Base-by-base conservation (phyloP, 2,113 vertebrate species). In the Hyla sarda region DNA sequence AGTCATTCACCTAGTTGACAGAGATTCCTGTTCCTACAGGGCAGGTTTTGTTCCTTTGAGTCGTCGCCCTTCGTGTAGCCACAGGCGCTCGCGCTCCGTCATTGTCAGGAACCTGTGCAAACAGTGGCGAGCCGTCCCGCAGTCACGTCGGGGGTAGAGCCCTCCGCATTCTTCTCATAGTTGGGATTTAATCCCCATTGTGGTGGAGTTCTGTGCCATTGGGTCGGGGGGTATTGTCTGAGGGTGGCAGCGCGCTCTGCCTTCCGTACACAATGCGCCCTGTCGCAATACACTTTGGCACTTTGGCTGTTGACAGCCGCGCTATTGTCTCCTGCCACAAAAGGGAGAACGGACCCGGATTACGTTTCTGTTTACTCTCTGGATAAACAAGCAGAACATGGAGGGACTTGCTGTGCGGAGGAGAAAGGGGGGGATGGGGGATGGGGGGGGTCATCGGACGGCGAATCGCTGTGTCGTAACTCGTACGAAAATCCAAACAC, bases 231-330 rank as follows among this genome's bases (percentile, higher is more conserved):
- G 72, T n/a, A 58, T 79, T 79, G 50, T 80, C 2, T 62, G 19
- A 21, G n/a, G 21, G 54, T 23, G 52, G n/a, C 13, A 5, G 74
- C 14, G 74, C 52, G 28, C 30, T 65, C n/a, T 19, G 50, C 48
- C 72, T 45, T 56, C 34, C 8, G 21, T 14, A 28, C 23, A 75
- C 69, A 83, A 83, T 73, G 54, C 65, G 13, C 17, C 19, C 56
- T 79, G 75, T 86, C 41, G 75, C 76, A 48, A 69, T 78, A 32
- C n/a, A n/a, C 54, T 85, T 37, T 85, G 83, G 82, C 74, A 37
- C 47, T 69, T 28, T 19, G 13, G 23, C 25, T 69, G 74, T 67
- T 85, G 62, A 37, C 25, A 7, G 34, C 17, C 28, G 65, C n/a
- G 6, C 47, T 62, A 86, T 85, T 79, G 83, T 85, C 45, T 54